Base-by-base conservation (phyloP, 2,113 vertebrate species). In the Potamarius usumacintae region DNA sequence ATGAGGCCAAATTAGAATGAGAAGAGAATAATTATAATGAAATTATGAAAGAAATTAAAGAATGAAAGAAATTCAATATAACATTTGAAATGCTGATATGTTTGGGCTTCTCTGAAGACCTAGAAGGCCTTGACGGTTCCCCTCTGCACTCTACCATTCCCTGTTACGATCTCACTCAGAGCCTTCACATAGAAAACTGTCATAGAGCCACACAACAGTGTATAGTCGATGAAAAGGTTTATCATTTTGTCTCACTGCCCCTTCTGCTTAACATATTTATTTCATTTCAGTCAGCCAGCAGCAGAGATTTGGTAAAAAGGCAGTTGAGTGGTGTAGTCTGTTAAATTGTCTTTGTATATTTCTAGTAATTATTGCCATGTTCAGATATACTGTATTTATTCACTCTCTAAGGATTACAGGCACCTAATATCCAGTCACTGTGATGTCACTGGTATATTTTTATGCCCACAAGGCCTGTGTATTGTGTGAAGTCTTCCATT, bases 401-500 rank as follows among this genome's bases (percentile, higher is more conserved):
- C 30, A 17, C 58, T 53, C 55, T 77, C 15, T 69, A 57, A 71
- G 8, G 27, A 58, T 27, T 86, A 67, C 48, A 80, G 72, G 48
- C n/a, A 9, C 20, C 12, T 60, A 76, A 74, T 52, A 62, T 85
- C 18, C 55, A 50, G 34, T 52, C 72, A 79, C 85, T 86, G 58
- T 77, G 71, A 85, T 82, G 55, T 77, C 55, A 62, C 71, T 85
- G 55, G 30, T 78, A 62, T 25, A 18, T 17, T 60, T 62, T 48
- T 55, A 55, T 42, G 57, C 27, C 72, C 14, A 42, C 22, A 42
- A 7, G 58, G 62, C 74, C 80, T 85, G 86, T 78, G 69, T 11
- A 48, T 10, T n/a, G 62, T 63, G 50, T 84, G 22, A 77, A 55
- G 87, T 90, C 89, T 90, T 90, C 89, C 87, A 17, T 53, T 81